A percentile compares a stretch with the other conserved stretches of the same genome.
Conservation (phyloP, 1,140 invertebrate species). For the Caerostris extrusa region DNA sequence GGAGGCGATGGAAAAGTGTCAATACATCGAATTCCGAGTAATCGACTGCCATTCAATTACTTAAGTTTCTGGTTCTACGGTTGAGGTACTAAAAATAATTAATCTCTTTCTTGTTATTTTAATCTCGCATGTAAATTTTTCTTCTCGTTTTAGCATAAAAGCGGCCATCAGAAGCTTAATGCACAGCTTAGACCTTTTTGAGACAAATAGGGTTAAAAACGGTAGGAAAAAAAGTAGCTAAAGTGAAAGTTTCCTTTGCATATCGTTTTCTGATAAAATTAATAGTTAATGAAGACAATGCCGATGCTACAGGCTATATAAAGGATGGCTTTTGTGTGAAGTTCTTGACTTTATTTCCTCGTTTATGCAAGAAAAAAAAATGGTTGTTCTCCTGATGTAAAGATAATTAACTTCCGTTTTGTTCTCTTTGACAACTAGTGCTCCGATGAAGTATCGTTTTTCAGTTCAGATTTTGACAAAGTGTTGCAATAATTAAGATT, state of each 20-base stretch:
- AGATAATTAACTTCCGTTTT: no score
- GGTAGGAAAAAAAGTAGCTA: neutral
- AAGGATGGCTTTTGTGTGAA: no score
- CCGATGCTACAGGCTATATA: no score
- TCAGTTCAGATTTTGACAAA: no score
- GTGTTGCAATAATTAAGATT: no score
- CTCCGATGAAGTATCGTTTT: no score
- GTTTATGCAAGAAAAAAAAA: neutral
- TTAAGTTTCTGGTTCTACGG: conserved; percentile 2
- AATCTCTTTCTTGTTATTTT: conserved; percentile 11
- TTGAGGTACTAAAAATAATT: conserved; percentile 14
- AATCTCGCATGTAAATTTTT: neutral
- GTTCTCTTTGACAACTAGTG: no score
- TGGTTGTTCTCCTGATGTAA: no score
- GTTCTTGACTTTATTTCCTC: no score
- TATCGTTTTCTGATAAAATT: neutral
- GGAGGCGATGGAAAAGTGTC: neutral
- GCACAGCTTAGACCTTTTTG: neutral
- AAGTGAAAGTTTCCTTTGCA: neutral
- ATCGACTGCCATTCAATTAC: conserved; percentile 30
- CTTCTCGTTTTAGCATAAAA: conserved; percentile 6
- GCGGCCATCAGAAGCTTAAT: neutral
- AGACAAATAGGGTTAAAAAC: neutral
- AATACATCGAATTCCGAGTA: conserved; percentile 12
- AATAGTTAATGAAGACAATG: no score